phyloP scores from a whole-genome alignment of 1,140 invertebrate species.

The Brachionus rotundiformis region DNA sequence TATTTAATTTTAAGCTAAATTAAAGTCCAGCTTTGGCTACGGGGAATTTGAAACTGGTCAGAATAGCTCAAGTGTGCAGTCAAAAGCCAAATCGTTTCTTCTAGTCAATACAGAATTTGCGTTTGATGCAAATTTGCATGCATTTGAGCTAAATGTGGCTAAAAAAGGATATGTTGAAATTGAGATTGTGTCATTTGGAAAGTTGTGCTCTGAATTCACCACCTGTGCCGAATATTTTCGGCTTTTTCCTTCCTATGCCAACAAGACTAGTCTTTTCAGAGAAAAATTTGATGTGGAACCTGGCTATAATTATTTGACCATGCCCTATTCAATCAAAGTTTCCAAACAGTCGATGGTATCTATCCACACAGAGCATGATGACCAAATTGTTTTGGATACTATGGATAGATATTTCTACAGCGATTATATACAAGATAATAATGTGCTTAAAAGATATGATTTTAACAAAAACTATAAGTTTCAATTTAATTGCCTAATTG shows the following conservation, averaged over 20 bases:
- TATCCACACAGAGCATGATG: background rate
- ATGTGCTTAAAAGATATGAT: background rate
- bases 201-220: background rate
- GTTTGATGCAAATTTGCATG: background rate
- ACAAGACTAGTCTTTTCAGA: background rate
- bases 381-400: background rate
- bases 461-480: constrained; percentile 18
- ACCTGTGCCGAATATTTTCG: background rate
- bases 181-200: background rate
- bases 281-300: background rate
- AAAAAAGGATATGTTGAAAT: background rate
- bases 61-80: too few species aligned
- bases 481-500: constrained; percentile 19
- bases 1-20: too few species aligned
- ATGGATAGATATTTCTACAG: background rate
- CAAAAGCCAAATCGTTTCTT: background rate
- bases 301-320: background rate
- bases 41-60: background rate
- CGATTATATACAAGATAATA: background rate
- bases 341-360: background rate
- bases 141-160: background rate
- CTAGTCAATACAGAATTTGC: constrained; percentile 2
- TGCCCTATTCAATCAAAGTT: background rate
- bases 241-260: background rate
- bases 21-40: background rate